These are phyloP conservation scores for Odontomachus brunneus DNA, from an alignment of 1,140 invertebrate genomes.

Conservation along the genomic window DNA sequence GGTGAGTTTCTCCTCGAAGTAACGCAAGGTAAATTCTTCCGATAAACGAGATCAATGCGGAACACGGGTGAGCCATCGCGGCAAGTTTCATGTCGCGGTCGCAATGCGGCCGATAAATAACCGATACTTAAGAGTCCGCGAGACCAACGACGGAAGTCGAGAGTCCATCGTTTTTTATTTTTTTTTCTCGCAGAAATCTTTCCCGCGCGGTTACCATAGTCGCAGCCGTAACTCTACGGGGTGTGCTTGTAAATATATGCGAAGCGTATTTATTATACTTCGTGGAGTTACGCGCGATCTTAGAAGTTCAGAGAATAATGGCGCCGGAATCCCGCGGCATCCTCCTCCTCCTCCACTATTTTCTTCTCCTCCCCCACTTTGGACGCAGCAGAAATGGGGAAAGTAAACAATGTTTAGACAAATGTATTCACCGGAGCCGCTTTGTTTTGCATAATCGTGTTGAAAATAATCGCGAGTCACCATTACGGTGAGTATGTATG, in stretches of 20 bases:
- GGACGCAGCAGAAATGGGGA: slow-evolving; percentile 41
- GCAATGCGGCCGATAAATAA: background rate
- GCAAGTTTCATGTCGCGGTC: background rate
- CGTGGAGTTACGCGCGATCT: slow-evolving; percentile 37
- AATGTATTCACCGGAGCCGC: slow-evolving; percentile 13
- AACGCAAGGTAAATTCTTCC: slow-evolving; percentile 3
- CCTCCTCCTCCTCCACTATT: slow-evolving; percentile 4
- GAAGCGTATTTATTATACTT: slow-evolving; percentile 57
- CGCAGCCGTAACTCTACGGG: slow-evolving; percentile 8
- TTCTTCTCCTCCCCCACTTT: slow-evolving; percentile 17
- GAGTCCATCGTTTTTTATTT: slow-evolving; percentile 1
- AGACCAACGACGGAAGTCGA: slow-evolving; percentile 17
- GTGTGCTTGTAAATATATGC: slow-evolving; percentile 54
- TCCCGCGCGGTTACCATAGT: background rate
- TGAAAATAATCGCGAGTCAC: background rate
- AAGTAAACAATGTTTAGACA: slow-evolving; percentile 35
- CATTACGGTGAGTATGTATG: no score
- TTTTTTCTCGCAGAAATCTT: background rate
- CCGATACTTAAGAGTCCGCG: background rate
- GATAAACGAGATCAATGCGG: background rate
- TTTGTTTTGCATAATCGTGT: slow-evolving; percentile 12
- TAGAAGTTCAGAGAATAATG: slow-evolving; percentile 12
- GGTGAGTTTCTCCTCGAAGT: background rate
- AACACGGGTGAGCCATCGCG: slow-evolving; percentile 8
- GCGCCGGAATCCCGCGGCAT: slow-evolving; percentile 10